Conservation (phyloP, 37 sponge, comb jelly and placozoan species). For the Amphimedon queenslandica region DNA sequence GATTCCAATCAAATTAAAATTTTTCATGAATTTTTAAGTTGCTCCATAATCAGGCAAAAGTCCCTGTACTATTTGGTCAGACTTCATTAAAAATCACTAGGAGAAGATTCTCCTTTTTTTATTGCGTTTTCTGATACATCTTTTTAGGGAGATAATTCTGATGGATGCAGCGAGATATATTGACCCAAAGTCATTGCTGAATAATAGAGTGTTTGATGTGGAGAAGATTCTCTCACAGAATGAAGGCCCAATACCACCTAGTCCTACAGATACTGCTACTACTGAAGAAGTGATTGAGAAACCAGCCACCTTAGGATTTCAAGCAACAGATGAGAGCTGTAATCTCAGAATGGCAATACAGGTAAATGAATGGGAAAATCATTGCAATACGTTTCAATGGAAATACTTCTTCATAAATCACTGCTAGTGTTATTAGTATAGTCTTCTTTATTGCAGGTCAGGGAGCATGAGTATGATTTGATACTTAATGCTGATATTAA, state of each 20-base stretch:
- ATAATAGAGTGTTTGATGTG: conserved; percentile 61
- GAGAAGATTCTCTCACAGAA: conserved; percentile 1
- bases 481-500: conserved; percentile 78
- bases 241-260: not conserved
- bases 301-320: conserved; percentile 35
- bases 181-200: conserved; percentile 35
- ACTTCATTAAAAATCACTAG: no score
- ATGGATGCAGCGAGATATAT: conserved; percentile 41
- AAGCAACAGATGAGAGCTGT: conserved; percentile 73
- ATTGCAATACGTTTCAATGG: not conserved
- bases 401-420: not conserved
- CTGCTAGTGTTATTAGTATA: not conserved
- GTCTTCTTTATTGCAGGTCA: conserved; percentile 45
- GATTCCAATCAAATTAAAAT: no score
- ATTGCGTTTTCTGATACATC: no score
- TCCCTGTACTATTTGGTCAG: no score
- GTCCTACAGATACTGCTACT: not conserved
- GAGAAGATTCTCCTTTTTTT: no score
- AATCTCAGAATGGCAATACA: conserved; percentile 78
- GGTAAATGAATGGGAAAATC: conserved; percentile 15
- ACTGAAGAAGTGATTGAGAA: not conserved
- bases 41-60: no score
- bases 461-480: conserved; percentile 74
- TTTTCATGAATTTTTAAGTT: no score
- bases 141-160: conserved; percentile 36